Base-by-base conservation (phyloP, 2,113 vertebrate genomes). In the Calidris pugnax region DNA sequence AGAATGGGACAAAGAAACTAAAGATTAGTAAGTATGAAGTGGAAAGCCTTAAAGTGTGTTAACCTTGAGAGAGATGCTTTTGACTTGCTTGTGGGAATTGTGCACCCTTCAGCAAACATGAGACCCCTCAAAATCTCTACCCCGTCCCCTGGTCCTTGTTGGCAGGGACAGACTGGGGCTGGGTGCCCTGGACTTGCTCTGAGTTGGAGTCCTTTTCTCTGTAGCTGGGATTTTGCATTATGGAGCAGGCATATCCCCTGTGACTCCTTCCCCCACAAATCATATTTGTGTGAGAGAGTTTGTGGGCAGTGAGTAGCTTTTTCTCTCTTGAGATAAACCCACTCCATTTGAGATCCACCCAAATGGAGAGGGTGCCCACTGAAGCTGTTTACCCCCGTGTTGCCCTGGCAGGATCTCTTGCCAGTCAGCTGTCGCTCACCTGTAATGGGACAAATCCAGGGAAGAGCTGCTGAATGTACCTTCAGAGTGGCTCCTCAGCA, bases 1-100 rank as follows among this genome's bases (percentile, higher is more conserved):
- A 13, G 99, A 99, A 94, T 99, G 99, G 99, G 99, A 99, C 98
- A 99, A 99, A 96, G 99, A 99, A 96, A 99, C 99, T 67, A 99
- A 99, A 98, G 99, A 99, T 94, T 99, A 99, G 99, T 99, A 97
- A 99, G 99, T 99, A 92, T 62, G 32, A 35, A 87, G 9, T 24
- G 62, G 33, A 39, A 92, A 62, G 7, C n/a, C n/a, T 62, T 73
- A 3, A 82, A 60, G 19, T 6, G 7, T 50, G 24, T 41, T 89
- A 35, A 23, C 15, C 12, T 55, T 2, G 5, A 23, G 41, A 32
- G 17, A 4, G 10, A 16, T 87, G 77, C 41, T 57, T 87, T 78
- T 2, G 7, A 43, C 59, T 55, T n/a, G 45, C n/a, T 60, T 77
- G 19, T 62, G 69, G 73, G 69, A 75, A 10, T 14, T 55, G 73